These are phyloP conservation scores for Euborellia annulipes DNA, from an alignment of 1,140 invertebrate species.

Conservation along the genomic window DNA sequence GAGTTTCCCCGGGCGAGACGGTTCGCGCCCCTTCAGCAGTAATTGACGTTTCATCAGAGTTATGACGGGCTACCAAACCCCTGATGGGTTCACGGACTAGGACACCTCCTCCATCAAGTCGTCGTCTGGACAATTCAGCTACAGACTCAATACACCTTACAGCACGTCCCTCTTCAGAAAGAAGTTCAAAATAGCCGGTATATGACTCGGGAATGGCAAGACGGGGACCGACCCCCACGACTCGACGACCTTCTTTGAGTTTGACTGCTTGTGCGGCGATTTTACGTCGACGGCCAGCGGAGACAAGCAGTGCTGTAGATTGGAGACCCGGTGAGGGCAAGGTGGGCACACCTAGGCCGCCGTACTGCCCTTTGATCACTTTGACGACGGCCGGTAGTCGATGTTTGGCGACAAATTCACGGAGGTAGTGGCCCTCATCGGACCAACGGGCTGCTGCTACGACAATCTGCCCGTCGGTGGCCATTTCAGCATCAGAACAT, in stretches of 20 bases:
- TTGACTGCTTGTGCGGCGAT: slow-evolving; percentile 64
- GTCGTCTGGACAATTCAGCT: slow-evolving; percentile 55
- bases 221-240: slow-evolving; percentile 61
- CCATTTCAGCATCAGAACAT: slow-evolving; percentile 43
- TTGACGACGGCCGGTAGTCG: slow-evolving; percentile 71
- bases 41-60: slow-evolving; percentile 40
- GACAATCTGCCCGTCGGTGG: slow-evolving; percentile 69
- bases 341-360: slow-evolving; percentile 70
- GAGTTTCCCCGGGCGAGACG: slow-evolving; percentile 59
- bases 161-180: slow-evolving; percentile 81
- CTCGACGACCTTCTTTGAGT: slow-evolving; percentile 65
- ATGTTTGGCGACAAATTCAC: slow-evolving; percentile 63
- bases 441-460: slow-evolving; percentile 70
- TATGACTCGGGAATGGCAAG: slow-evolving; percentile 80
- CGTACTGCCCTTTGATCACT: slow-evolving; percentile 84
- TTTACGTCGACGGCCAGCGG: slow-evolving; percentile 64
- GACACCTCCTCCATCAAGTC: slow-evolving; percentile 56
- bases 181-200: slow-evolving; percentile 80
- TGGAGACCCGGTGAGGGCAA: slow-evolving; percentile 66
- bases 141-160: slow-evolving; percentile 81
- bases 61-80: slow-evolving; percentile 53
- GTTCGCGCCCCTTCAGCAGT: slow-evolving; percentile 55
- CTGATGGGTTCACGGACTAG: slow-evolving; percentile 74
- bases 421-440: slow-evolving; percentile 58
- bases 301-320: slow-evolving; percentile 67